Conservation (phyloP, 2,888 invertebrate species). For the Clivina fossor region DNA sequence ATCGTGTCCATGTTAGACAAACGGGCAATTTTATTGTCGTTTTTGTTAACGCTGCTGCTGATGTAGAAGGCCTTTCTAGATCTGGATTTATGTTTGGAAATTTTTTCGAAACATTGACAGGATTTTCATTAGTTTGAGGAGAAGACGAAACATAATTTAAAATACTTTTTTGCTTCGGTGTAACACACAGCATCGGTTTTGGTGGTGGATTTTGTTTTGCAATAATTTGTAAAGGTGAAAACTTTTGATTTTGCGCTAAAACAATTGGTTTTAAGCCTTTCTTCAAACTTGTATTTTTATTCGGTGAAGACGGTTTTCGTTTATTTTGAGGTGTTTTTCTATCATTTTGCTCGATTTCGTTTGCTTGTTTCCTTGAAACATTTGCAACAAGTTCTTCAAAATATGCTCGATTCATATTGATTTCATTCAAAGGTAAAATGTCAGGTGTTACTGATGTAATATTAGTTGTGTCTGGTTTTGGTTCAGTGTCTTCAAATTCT, state of each 20-base stretch:
- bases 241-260: conserved; percentile 41
- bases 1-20: conserved; percentile 47
- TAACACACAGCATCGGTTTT: conserved; percentile 36
- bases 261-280: conserved; percentile 40
- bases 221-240: conserved; percentile 43
- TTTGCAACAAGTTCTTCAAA: conserved; percentile 7
- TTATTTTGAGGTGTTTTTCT: conserved; percentile 2
- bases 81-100: too few relatives aligned
- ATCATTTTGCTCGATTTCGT: background rate
- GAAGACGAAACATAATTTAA: conserved; percentile 45
- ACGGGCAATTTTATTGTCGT: background rate
- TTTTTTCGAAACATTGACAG: background rate
- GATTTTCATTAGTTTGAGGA: background rate
- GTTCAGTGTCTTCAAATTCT: conserved; percentile 41
- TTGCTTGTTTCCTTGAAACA: background rate
- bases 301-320: background rate
- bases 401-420: too few relatives aligned
- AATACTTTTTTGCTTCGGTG: conserved; percentile 49
- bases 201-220: conserved; percentile 37
- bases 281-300: conserved; percentile 7
- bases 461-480: conserved; percentile 1
- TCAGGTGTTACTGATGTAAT: conserved; percentile 16
- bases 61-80: too few relatives aligned
- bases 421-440: conserved; percentile 5
- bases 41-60: too few relatives aligned